These are phyloP conservation scores for Lysiphlebus fabarum DNA, from an alignment of 1,140 invertebrate species.

Conservation along the genomic window DNA sequence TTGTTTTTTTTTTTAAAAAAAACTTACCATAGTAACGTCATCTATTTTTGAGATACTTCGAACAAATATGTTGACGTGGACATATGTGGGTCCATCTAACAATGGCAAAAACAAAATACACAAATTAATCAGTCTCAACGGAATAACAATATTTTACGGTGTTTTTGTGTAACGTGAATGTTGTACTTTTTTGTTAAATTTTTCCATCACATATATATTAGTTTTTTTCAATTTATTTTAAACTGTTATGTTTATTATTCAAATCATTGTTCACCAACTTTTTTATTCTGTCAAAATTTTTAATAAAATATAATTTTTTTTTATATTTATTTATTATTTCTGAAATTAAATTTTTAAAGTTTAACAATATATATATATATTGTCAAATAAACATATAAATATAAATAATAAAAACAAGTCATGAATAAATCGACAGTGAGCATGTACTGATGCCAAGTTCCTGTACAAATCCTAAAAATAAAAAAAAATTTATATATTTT, in stretches of 20 bases:
- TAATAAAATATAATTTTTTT: too few relatives aligned
- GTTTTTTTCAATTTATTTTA: conserved; percentile 7
- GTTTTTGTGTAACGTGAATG: conserved; percentile 17
- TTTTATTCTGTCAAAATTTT: too few relatives aligned
- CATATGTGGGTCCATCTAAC: conserved; percentile 85
- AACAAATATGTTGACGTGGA: conserved; percentile 95
- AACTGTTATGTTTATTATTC: background rate
- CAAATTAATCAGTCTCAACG: conserved; percentile 46
- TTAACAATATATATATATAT: too few relatives aligned
- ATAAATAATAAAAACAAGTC: too few relatives aligned
- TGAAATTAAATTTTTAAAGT: too few relatives aligned
- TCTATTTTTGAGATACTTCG: conserved; percentile 98
- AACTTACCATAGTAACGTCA: conserved; percentile 97
- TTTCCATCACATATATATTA: background rate
- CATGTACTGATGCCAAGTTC: too few relatives aligned
- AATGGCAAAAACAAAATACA: conserved; percentile 54
- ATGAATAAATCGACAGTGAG: too few relatives aligned
- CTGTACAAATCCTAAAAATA: too few relatives aligned
- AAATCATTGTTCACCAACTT: background rate
- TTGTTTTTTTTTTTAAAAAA: conserved; percentile 33
- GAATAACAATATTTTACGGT: conserved; percentile 13
- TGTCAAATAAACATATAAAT: too few relatives aligned
- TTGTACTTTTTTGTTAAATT: conserved; percentile 8
- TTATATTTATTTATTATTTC: too few relatives aligned
- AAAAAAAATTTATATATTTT: too few relatives aligned